A percentile compares a stretch with the other conserved stretches of the same genome.
These are phyloP conservation scores for Crotalus helleri DNA, from an alignment of 2,113 vertebrate species.

Conservation along the genomic window DNA sequence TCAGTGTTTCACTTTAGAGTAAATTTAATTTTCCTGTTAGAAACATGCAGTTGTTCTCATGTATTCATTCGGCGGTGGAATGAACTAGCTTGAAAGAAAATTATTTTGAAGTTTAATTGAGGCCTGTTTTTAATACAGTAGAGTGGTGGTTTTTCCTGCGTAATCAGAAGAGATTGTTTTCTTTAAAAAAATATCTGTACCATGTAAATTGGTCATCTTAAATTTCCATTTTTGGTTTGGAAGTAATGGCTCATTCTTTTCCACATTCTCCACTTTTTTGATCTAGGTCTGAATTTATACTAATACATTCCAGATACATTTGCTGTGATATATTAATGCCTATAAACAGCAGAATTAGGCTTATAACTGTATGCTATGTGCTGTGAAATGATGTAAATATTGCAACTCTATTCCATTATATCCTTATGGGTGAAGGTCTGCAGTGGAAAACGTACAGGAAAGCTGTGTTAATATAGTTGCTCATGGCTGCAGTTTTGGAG, in stretches of 20 bases:
- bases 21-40: slow-evolving; percentile 11
- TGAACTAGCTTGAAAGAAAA: neutral
- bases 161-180: slow-evolving; percentile 17
- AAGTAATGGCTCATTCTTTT: neutral
- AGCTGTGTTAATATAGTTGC: neutral
- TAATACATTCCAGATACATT: neutral
- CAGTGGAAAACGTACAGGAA: neutral
- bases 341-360: neutral
- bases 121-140: slow-evolving; percentile 15
- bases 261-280: neutral
- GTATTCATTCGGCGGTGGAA: neutral
- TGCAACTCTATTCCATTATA: neutral
- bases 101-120: slow-evolving; percentile 8
- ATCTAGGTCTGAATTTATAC: neutral
- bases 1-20: slow-evolving; percentile 14
- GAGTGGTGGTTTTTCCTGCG: neutral
- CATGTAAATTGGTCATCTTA: neutral
- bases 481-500: neutral
- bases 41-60: neutral
- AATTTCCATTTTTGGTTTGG: slow-evolving; percentile 22
- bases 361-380: neutral
- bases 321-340: fast-evolving
- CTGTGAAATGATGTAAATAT: neutral
- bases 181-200: neutral
- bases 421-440: neutral